Conservation (phyloP, 2,888 invertebrate species). For the Dolichopus griseipennis region DNA sequence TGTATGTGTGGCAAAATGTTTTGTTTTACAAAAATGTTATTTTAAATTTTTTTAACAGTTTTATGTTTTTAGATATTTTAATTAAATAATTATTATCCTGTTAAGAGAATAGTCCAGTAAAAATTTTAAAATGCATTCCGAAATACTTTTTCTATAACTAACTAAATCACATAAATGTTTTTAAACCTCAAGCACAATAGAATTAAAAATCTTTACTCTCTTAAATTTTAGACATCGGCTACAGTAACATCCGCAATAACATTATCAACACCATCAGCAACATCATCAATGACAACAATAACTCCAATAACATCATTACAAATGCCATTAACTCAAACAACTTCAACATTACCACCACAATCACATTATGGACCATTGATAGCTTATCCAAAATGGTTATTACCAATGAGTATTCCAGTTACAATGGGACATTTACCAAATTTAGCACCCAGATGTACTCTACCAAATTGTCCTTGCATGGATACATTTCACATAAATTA, state of each 20-base stretch:
- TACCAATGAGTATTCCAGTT: constrained; percentile 40
- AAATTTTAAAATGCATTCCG: too few species aligned
- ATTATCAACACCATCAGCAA: constrained; percentile 3
- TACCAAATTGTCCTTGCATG: constrained; percentile 41
- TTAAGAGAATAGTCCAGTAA: too few species aligned
- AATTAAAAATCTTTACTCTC: too few species aligned
- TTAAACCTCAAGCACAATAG: too few species aligned
- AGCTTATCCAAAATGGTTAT: constrained; percentile 42
- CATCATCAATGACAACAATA: not conserved
- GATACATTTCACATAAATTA: constrained; percentile 35
- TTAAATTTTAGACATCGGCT: not conserved
- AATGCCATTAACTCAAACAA: constrained; percentile 9
- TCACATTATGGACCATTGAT: constrained; percentile 28
- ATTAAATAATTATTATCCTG: too few species aligned
- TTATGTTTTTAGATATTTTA: too few species aligned
- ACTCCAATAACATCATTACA: constrained; percentile 5
- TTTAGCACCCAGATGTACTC: constrained; percentile 45
- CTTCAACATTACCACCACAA: constrained; percentile 13
- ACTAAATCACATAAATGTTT: too few species aligned
- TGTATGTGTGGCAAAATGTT: too few species aligned
- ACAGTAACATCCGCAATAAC: not conserved
- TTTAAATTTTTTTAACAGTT: too few species aligned
- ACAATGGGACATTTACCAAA: constrained; percentile 42
- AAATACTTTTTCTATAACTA: too few species aligned
- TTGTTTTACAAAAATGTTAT: too few species aligned